phyloP scores from a whole-genome alignment of 2,888 invertebrate species.

The Tinea trinotella region DNA sequence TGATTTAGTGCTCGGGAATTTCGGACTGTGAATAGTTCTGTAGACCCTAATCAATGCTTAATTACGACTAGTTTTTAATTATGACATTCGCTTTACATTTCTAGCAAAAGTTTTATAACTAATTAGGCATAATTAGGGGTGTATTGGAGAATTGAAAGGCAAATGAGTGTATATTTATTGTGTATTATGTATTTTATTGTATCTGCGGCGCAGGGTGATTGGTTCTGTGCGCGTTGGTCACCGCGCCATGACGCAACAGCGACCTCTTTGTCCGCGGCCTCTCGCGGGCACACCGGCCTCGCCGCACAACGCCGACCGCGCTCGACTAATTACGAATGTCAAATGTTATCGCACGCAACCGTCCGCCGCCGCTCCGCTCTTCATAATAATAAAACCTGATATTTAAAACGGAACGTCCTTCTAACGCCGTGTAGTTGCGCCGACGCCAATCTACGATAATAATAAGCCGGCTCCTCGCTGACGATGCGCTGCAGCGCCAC shows the following conservation, averaged over 20 bases:
- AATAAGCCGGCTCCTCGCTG: slow-evolving; percentile 64
- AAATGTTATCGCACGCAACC: slow-evolving; percentile 73
- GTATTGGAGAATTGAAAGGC: background rate
- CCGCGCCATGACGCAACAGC: slow-evolving; percentile 50
- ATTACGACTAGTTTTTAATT: background rate
- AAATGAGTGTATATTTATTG: background rate
- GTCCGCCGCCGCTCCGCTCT: slow-evolving; percentile 70
- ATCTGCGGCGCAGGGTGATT: background rate
- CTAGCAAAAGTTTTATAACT: background rate
- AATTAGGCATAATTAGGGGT: background rate
- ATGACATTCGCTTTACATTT: background rate
- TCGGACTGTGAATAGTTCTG: slow-evolving; percentile 6
- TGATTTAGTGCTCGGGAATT: slow-evolving; percentile 15
- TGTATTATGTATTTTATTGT: background rate
- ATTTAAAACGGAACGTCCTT: slow-evolving; percentile 74
- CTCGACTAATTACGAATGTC: slow-evolving; percentile 71
- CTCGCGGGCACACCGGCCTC: slow-evolving; percentile 31
- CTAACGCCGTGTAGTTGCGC: slow-evolving; percentile 74
- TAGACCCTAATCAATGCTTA: slow-evolving; percentile 15
- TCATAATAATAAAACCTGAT: slow-evolving; percentile 74
- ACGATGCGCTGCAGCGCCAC: slow-evolving; percentile 54
- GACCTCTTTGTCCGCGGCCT: slow-evolving; percentile 66
- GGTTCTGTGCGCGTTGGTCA: slow-evolving; percentile 26
- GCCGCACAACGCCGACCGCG: slow-evolving; percentile 41
- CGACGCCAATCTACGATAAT: slow-evolving; percentile 74